Conservation (phyloP, 2,888 invertebrate species). For the Acheta domesticus region DNA sequence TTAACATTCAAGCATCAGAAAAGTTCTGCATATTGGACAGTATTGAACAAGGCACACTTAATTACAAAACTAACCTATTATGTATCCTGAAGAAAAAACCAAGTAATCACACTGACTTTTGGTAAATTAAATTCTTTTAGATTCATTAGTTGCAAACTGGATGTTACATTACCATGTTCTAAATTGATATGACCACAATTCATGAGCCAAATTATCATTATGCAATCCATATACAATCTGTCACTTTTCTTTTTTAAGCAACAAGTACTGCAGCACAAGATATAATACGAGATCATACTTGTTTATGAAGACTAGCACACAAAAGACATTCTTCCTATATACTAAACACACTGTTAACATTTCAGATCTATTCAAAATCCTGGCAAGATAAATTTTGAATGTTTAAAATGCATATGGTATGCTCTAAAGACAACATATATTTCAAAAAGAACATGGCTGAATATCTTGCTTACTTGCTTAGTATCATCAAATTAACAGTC, state of each 20-base stretch:
- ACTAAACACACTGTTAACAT: background rate
- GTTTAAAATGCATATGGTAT: no score
- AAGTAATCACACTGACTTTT: background rate
- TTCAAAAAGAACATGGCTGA: no score
- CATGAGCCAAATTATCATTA: no score
- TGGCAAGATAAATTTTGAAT: no score
- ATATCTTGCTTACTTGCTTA: no score
- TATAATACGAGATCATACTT: no score
- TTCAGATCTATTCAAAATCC: no score
- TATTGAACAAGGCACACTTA: conserved; percentile 27
- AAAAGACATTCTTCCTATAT: background rate
- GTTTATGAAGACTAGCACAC: background rate
- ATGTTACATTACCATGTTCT: background rate
- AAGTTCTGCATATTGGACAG: conserved; percentile 18
- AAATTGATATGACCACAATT: background rate
- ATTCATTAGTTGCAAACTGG: background rate
- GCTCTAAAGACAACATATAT: no score
- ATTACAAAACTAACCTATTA: conserved; percentile 4
- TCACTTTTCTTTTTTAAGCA: no score
- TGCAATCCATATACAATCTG: no score
- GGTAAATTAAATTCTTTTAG: background rate
- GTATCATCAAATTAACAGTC: no score
- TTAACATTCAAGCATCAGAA: background rate
- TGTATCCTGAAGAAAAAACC: background rate
- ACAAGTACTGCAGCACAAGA: no score